phyloP scores from a whole-genome alignment of 2,797 vertebrate species.

The Poliocrania exsul region DNA sequence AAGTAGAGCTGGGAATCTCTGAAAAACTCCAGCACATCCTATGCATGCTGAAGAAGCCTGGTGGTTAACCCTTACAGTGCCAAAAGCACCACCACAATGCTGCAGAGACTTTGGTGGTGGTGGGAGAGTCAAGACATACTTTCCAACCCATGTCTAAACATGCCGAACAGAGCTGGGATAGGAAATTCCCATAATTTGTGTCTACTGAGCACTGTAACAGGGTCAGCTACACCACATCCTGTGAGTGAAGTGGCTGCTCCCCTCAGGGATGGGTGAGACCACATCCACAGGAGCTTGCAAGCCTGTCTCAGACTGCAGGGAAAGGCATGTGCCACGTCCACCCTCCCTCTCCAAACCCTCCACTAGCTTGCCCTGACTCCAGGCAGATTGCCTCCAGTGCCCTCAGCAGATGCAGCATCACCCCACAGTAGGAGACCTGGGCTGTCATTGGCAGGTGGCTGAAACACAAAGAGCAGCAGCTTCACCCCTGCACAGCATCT shows the following conservation, averaged over 20 bases:
- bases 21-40: background rate
- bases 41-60: background rate
- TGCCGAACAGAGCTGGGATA: background rate
- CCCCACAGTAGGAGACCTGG: background rate
- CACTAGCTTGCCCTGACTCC: fast-evolving
- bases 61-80: background rate
- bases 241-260: background rate
- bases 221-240: background rate
- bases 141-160: background rate
- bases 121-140: background rate
- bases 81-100: background rate
- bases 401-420: background rate
- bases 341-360: background rate
- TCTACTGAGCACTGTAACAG: background rate
- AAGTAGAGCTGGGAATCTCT: conserved; percentile 38
- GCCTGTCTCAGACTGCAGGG: fast-evolving
- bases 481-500: background rate
- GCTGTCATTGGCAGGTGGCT: background rate
- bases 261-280: fast-evolving
- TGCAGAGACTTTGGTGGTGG: background rate
- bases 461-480: background rate
- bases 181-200: background rate
- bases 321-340: fast-evolving
- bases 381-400: background rate
- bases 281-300: fast-evolving